These are phyloP conservation scores for Astreopora myriophthalma DNA, from an alignment of 64 coral and sea anemone species.

Conservation along the genomic window DNA sequence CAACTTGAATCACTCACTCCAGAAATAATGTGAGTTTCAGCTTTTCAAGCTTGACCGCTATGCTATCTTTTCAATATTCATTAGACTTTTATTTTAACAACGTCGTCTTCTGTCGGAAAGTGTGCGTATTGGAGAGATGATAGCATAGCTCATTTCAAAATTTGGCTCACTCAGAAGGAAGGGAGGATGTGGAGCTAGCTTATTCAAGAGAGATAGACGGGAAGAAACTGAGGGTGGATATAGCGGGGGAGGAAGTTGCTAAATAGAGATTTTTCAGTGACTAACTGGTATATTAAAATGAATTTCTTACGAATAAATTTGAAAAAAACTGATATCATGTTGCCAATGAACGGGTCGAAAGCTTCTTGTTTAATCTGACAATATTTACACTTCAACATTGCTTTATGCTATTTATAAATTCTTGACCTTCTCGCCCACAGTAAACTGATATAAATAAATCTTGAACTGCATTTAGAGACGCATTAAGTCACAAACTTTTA, in stretches of 20 bases:
- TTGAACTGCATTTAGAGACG: not conserved
- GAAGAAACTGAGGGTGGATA: not conserved
- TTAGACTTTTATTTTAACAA: too few species aligned
- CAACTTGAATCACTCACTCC: too few species aligned
- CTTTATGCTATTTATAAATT: not conserved
- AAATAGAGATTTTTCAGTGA: not conserved
- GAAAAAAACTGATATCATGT: not conserved
- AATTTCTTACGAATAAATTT: not conserved
- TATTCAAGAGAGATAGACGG: not conserved
- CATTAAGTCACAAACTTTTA: not conserved
- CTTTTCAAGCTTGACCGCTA: too few species aligned
- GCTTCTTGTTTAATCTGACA: not conserved
- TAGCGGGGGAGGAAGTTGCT: not conserved
- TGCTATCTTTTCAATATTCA: too few species aligned
- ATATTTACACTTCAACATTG: not conserved
- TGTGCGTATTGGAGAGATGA: too few species aligned
- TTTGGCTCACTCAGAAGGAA: not conserved
- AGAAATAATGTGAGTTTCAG: too few species aligned
- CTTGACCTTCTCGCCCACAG: too few species aligned
- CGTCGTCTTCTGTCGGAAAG: too few species aligned
- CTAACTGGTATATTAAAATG: not conserved
- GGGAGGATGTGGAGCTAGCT: not conserved
- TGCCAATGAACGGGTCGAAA: not conserved
- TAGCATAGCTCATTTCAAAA: not conserved
- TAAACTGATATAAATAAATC: not conserved